Conservation (phyloP, 2,797 vertebrate genomes). For the Artibeus jamaicensis region DNA sequence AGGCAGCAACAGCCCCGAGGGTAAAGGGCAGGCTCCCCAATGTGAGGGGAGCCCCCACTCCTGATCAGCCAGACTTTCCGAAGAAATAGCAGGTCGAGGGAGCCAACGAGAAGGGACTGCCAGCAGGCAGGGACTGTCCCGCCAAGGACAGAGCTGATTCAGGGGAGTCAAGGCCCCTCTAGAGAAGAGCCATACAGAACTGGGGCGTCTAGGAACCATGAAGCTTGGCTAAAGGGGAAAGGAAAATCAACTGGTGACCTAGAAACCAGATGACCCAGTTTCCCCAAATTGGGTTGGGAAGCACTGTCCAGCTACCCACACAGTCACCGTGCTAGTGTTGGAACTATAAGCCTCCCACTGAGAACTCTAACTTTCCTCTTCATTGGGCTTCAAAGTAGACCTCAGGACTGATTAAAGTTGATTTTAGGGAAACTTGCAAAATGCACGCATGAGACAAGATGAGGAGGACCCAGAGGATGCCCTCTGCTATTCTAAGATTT, state of each 20-base stretch:
- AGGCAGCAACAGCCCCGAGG: conserved; percentile 86
- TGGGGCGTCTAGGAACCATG: conserved; percentile 61
- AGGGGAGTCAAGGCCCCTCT: conserved; percentile 88
- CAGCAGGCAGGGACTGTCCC: conserved; percentile 81
- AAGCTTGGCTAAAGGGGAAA: conserved; percentile 57
- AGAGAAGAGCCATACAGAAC: conserved; percentile 86
- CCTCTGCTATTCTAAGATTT: not conserved
- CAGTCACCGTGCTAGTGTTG: conserved; percentile 89
- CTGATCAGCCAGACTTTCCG: conserved; percentile 86
- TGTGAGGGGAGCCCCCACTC: conserved; percentile 84
- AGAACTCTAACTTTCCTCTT: not conserved
- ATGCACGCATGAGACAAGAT: not conserved
- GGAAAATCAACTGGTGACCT: not conserved
- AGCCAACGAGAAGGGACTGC: conserved; percentile 84
- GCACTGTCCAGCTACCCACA: conserved; percentile 86
- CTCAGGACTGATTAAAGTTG: not conserved
- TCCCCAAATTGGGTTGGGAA: conserved; percentile 82
- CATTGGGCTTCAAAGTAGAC: not conserved
- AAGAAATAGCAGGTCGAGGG: conserved; percentile 84
- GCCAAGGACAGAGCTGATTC: conserved; percentile 90
- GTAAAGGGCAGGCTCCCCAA: conserved; percentile 44
- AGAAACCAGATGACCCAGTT: not conserved
- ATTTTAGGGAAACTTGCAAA: not conserved
- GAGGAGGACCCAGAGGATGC: not conserved
- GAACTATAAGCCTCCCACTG: conserved; percentile 71